Evolutionary conservation across 2,888 invertebrate species (phyloP), one percentile per base, ranked within the genome.

Genomic region (Scaptomyza cyrtandrae): DNA sequence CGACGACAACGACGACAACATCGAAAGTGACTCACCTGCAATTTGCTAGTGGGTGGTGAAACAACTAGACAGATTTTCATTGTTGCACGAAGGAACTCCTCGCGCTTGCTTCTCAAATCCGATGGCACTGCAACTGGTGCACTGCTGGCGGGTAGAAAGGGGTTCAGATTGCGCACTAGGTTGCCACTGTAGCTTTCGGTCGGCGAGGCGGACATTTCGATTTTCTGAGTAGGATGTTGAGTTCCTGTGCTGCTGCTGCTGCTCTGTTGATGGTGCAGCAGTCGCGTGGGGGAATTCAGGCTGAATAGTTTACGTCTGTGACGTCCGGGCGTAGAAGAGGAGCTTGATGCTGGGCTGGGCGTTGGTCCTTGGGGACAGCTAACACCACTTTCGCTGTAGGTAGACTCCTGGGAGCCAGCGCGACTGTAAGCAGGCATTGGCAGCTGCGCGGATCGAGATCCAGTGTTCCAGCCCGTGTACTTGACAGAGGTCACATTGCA

Each of bases 61-160:
- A 95, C 95, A 66, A 95, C 95, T 81, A 95, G 92, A 90, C 95
- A 95, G 86, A 95, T 95, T 92, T 95, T 93, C 95, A 95, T 95
- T 71, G 95, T 95, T 58, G 95, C 95, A 80, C 95, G 94, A 70
- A 95, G 93, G 89, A 95, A 95, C 90, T 95, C 95, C 90, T 95
- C 95, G 60, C 94, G 93, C 84, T 94, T 94, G 71, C 91, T 84
- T 71, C 91, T 90, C 19, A 92, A 69, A 75, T 92, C 91, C n/a
- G 80, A 83, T 39, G 84, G 81, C 60, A 81, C 71, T 0, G 78
- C 52, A 14, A 77, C 85, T 11, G 89, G 84, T 9, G 90, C 76
- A 16, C 64, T 69, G 44, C 75, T 55, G 45, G 70, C 61, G 35
- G 86, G 86, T 45, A 90, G 71, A 75, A 92, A 92, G 16, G 92